Evolutionary conservation across 2,113 vertebrate genomes (phyloP).

Genomic region (Ageneiosus marmoratus): DNA sequence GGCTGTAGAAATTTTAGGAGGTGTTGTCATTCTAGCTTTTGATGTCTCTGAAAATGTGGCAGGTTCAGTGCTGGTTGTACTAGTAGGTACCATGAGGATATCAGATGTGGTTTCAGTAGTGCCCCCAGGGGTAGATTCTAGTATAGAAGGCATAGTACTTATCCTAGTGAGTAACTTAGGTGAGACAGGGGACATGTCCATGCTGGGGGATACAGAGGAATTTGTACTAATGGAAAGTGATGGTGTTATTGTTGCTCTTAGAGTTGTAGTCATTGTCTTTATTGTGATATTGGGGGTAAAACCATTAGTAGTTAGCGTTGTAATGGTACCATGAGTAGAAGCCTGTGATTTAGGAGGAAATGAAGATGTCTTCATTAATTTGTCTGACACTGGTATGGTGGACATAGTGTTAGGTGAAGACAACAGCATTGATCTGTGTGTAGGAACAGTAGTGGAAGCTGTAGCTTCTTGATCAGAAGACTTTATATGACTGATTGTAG

Average conservation of each 20-base stretch:
- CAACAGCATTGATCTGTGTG: conserved; percentile 12
- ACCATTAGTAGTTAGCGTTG: conserved; percentile 5
- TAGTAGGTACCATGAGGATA: conserved; percentile 18
- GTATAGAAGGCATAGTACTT: conserved; percentile 40
- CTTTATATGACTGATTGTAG: conserved; percentile 22
- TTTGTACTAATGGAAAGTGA: conserved; percentile 43
- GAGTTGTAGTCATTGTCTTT: conserved; percentile 50
- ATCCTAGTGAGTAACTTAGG: conserved; percentile 25
- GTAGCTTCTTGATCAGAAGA: conserved; percentile 4
- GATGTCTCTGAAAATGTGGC: conserved; percentile 42
- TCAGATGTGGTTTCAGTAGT: conserved; percentile 54
- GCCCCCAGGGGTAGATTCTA: conserved; percentile 25
- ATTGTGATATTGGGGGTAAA: conserved; percentile 35
- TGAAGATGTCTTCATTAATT: conserved; percentile 52
- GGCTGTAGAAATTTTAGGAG: conserved; percentile 41
- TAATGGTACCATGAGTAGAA: conserved; percentile 46
- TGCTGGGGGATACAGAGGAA: conserved; percentile 8
- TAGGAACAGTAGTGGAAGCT: conserved; percentile 16
- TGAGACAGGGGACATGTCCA: conserved; percentile 36
- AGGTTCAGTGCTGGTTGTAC: conserved; percentile 45
- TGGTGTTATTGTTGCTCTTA: conserved; percentile 22
- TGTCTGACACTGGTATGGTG: conserved; percentile 54
- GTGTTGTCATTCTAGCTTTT: conserved; percentile 43
- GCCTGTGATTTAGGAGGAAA: conserved; percentile 1
- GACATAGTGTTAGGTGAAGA: conserved; percentile 22